Evolutionary conservation across 2,888 invertebrate species (phyloP), one percentile per base, ranked within the genome.

Genomic region (Synanthedon myopaeformis): DNA sequence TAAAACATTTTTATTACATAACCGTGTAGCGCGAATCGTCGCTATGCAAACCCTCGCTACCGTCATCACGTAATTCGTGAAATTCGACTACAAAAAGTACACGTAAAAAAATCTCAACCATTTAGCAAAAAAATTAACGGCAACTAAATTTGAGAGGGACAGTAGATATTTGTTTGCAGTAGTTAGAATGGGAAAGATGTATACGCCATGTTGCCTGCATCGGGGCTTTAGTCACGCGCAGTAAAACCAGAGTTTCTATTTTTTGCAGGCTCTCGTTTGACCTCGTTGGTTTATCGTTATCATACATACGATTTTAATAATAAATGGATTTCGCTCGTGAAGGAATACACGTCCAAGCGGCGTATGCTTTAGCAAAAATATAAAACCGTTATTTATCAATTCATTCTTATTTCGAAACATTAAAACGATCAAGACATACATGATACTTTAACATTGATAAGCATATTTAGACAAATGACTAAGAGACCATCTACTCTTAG

Each of bases 281-380:
- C 85, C 85, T 85, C 85, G 81, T 80, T 79, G 77, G 72, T 82
- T 82, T 84, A 86, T 86, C 85, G 81, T 82, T 86, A 85, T 85
- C 85, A 81, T 77, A 73, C 85, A 81, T 77, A 73, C 74, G 50
- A 49, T 51, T 58, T 56, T 56, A 81, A 79, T 78, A 80, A 80
- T 79, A 82, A 81, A 79, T 76, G 74, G 74, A 77, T 77, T 81
- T 79, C 66, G 72, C 72, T 70, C 65, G 70, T 72, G 68, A 70
- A 67, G 70, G 72, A 77, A 76, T 74, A 72, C 67, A 69, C 62
- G 61, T 63, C 63, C 67, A 64, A 65, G 69, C 65, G 72, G 72
- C 67, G n/a, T n/a, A 61, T 69, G 65, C 67, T n/a, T n/a, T n/a
- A n/a, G n/a, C n/a, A n/a, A n/a, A n/a, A n/a, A n/a, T n/a, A n/a